These are phyloP conservation scores for Bolborhynchus lineola DNA, from an alignment of 2,113 vertebrate genomes.

Conservation along the genomic window DNA sequence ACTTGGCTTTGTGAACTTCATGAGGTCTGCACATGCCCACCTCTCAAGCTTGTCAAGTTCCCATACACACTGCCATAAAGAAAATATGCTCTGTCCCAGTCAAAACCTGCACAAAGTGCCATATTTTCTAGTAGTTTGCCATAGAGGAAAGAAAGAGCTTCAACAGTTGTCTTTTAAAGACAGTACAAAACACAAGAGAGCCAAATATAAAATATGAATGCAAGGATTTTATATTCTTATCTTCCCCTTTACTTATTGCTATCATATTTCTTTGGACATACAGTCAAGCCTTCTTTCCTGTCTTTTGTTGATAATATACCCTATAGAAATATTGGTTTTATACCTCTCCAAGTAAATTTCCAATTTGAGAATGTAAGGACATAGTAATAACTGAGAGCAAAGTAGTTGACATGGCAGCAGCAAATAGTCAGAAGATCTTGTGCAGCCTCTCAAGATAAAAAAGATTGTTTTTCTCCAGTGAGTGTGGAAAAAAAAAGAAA, in stretches of 20 bases:
- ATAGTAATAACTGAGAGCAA: neutral
- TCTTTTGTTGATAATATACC: neutral
- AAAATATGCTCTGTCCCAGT: neutral
- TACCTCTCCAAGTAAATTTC: neutral
- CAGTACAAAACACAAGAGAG: neutral
- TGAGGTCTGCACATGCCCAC: neutral
- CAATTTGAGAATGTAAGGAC: neutral
- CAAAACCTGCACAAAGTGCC: neutral
- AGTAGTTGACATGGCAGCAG: constrained; percentile 44
- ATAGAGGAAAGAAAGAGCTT: neutral
- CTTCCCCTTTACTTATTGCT: neutral
- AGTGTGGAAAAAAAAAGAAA: accelerated
- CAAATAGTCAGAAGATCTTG: constrained; percentile 3
- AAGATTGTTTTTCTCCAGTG: neutral
- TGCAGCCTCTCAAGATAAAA: neutral
- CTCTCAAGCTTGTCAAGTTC: neutral
- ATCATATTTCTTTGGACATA: neutral
- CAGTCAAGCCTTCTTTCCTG: neutral
- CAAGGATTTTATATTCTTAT: neutral
- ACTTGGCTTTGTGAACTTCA: neutral
- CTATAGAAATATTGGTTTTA: neutral
- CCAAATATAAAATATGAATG: neutral
- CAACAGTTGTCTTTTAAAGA: neutral
- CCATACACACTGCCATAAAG: neutral
- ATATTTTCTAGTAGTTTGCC: neutral